Base-by-base conservation (phyloP, 2,113 vertebrate genomes). In the Excalfactoria chinensis region DNA sequence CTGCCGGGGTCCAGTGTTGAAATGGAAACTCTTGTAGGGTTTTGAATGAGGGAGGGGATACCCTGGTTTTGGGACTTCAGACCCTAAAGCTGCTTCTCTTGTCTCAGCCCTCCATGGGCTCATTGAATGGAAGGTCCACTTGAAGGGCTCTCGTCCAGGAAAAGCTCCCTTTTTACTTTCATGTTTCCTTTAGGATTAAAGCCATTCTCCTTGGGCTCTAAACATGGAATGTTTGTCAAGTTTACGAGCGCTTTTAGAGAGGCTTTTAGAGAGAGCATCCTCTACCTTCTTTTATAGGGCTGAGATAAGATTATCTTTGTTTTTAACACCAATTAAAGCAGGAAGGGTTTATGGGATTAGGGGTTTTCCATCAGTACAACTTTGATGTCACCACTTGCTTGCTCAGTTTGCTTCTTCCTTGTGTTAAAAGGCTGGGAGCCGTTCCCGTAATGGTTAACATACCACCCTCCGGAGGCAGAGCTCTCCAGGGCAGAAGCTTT, bases 251-350 rank as follows among this genome's bases (percentile, higher is more conserved):
- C 84, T 95, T 93, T 95, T 89, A 93, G 92, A 92, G 83, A 86
- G 63, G 85, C 86, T 95, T 93, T 91, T 71, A 93, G 84, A 75
- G 62, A 82, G 87, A 56, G 48, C 64, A 73, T 91, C 76, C 82
- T 67, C 80, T 67, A 81, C 86, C 78, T 83, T 71, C 83, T 93
- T 93, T 89, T 95, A 89, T 64, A 90, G 71, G 83, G 58, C 46
- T 75, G 71, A 94, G 97, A 96, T 97, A 95, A 96, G 94, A 93
- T 97, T 95, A 96, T 95, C 95, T 93, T 84, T 95, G 82, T 87
- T 97, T 97, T 97, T 95, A 96, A 87, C 96, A 96, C 96, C 96
- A 96, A 95, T 96, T 96, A 95, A 95, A 95, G 82, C 79, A 63
- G 89, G 93, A 93, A 92, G 91, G 86, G 30, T 96, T 96, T 94